A percentile compares a stretch with the other conserved stretches of the same genome.
phyloP scores from a whole-genome alignment of 1,140 invertebrate species.

The Lamellibrachia luymesi region DNA sequence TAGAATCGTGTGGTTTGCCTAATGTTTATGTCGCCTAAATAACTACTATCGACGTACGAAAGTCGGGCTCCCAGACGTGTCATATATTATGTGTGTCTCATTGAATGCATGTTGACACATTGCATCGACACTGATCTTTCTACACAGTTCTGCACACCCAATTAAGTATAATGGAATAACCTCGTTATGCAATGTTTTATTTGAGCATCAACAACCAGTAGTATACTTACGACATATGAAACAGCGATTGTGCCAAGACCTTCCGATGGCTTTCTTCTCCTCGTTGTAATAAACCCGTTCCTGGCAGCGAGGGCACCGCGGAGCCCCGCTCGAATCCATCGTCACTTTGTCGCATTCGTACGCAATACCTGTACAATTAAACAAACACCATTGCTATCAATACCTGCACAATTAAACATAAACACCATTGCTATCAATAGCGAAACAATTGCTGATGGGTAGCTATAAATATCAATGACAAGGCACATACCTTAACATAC shows the following conservation, averaged over 20 bases:
- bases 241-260: slow-evolving; percentile 30
- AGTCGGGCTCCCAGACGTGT: not conserved
- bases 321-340: slow-evolving; percentile 26
- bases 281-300: slow-evolving; percentile 29
- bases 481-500: not conserved
- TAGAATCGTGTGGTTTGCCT: not conserved
- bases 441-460: slow-evolving; percentile 60
- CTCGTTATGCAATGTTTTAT: no score
- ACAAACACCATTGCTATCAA: slow-evolving; percentile 62
- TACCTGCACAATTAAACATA: slow-evolving; percentile 53
- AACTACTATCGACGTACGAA: not conserved
- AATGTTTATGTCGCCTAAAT: not conserved
- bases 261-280: slow-evolving; percentile 28
- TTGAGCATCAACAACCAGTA: not conserved
- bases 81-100: no score
- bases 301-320: slow-evolving; percentile 25
- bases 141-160: no score
- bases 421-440: slow-evolving; percentile 97
- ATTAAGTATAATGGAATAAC: no score
- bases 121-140: no score
- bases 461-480: not conserved
- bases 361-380: slow-evolving; percentile 22
- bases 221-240: slow-evolving; percentile 28
- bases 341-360: slow-evolving; percentile 27
- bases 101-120: no score